Conservation (phyloP, 2,113 vertebrate genomes). For the Macrotus californicus region DNA sequence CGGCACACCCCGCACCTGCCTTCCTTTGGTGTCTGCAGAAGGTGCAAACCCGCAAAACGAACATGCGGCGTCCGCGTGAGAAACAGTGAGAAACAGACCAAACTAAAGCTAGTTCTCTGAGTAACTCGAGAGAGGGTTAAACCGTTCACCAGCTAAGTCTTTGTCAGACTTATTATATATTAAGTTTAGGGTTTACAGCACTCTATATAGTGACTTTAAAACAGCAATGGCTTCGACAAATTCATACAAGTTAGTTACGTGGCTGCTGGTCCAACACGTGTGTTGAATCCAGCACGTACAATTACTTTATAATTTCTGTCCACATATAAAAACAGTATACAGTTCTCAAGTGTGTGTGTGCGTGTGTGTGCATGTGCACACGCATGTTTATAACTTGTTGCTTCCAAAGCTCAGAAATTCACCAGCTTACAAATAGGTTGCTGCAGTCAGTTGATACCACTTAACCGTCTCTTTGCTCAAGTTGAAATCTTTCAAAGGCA, state of each 20-base stretch:
- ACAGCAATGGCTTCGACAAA: slow-evolving; percentile 50
- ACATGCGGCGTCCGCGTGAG: slow-evolving; percentile 42
- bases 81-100: slow-evolving; percentile 38
- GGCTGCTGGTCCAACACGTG: slow-evolving; percentile 73
- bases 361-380: not conserved
- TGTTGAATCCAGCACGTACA: slow-evolving; percentile 66
- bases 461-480: slow-evolving; percentile 95
- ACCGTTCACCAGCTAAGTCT: slow-evolving; percentile 60
- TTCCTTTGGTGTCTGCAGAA: slow-evolving; percentile 64
- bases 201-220: slow-evolving; percentile 54
- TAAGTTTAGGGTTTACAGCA: slow-evolving; percentile 46
- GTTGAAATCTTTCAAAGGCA: slow-evolving; percentile 96
- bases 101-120: slow-evolving; percentile 37
- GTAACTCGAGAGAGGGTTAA: slow-evolving; percentile 32
- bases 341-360: slow-evolving; percentile 48
- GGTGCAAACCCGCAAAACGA: slow-evolving; percentile 17
- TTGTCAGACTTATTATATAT: slow-evolving; percentile 44
- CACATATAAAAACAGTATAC: slow-evolving; percentile 76
- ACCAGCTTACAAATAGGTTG: slow-evolving; percentile 84
- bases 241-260: slow-evolving; percentile 65
- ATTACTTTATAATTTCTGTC: slow-evolving; percentile 69
- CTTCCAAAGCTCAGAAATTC: slow-evolving; percentile 39
- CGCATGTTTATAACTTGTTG: slow-evolving; percentile 21
- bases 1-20: slow-evolving; percentile 36
- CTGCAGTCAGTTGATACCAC: slow-evolving; percentile 94